phyloP scores from a whole-genome alignment of 2,113 vertebrate genomes.

The Megaleporinus macrocephalus region DNA sequence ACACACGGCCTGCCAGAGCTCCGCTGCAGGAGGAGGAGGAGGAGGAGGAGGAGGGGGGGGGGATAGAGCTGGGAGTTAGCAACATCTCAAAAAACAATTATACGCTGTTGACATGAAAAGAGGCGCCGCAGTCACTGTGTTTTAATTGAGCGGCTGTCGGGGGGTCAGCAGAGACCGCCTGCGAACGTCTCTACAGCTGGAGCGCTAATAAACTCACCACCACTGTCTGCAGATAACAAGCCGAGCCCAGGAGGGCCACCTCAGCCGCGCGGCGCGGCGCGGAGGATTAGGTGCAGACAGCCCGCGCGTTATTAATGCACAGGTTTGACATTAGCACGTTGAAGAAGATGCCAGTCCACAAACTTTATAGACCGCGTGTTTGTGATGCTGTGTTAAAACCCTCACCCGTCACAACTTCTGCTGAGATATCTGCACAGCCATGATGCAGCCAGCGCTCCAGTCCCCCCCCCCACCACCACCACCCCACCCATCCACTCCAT shows the following conservation, averaged over 20 bases:
- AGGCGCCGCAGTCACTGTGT: constrained; percentile 48
- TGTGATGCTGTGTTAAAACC: neutral
- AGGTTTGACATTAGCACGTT: constrained; percentile 20
- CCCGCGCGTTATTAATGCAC: constrained; percentile 30
- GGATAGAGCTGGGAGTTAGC: constrained; percentile 31
- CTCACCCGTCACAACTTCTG: neutral
- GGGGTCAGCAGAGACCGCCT: constrained; percentile 38
- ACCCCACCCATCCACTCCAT: too few species aligned
- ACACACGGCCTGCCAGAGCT: constrained; percentile 43
- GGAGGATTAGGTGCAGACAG: constrained; percentile 17
- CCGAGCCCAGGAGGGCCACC: neutral
- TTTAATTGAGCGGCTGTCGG: constrained; percentile 56
- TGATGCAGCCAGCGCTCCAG: neutral
- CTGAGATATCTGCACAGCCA: neutral
- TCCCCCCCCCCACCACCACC: too few species aligned
- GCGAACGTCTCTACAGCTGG: constrained; percentile 38
- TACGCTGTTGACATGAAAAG: constrained; percentile 56
- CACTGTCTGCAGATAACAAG: constrained; percentile 8
- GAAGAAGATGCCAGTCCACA: neutral
- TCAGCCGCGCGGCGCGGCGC: neutral
- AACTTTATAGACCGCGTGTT: neutral
- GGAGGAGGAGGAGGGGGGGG: neutral
- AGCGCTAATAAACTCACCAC: constrained; percentile 51
- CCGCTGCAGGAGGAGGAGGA: neutral
- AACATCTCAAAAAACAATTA: constrained; percentile 60